phyloP scores from a whole-genome alignment of 2,888 invertebrate species.

The Drosophila aldrichi region DNA sequence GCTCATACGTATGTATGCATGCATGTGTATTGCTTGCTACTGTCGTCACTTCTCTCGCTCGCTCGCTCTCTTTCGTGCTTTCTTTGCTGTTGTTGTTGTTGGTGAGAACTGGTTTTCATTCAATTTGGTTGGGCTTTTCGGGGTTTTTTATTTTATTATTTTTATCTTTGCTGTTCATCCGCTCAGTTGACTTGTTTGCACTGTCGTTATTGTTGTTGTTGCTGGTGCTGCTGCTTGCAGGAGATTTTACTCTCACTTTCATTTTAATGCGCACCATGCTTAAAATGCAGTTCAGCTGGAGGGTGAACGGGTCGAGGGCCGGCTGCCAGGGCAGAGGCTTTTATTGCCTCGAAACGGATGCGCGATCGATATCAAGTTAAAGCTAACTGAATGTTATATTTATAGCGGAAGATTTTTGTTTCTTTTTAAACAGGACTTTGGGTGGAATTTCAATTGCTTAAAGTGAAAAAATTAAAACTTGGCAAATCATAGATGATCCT shows the following conservation, averaged over 20 bases:
- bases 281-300: conserved; percentile 7
- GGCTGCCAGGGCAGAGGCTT: conserved; percentile 11
- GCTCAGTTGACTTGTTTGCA: conserved; percentile 38
- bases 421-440: not conserved
- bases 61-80: not conserved
- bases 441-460: not conserved
- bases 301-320: not conserved
- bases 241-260: conserved; percentile 63
- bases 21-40: not conserved
- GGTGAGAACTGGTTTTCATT: conserved; percentile 46
- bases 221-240: conserved; percentile 22
- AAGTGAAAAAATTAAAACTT: not conserved
- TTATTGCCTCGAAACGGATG: conserved; percentile 48
- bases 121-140: conserved; percentile 29
- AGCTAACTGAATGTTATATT: not conserved
- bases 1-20: not conserved
- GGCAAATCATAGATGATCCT: too few relatives aligned
- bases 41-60: not conserved
- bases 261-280: conserved; percentile 40
- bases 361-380: conserved; percentile 22
- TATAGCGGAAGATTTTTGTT: not conserved
- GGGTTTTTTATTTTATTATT: conserved; percentile 18
- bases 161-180: conserved; percentile 16
- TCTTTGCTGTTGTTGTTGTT: not conserved
- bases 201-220: conserved; percentile 25